Evolutionary conservation across 2,888 invertebrate genomes (phyloP).

Genomic region (Galeruca laticollis): DNA sequence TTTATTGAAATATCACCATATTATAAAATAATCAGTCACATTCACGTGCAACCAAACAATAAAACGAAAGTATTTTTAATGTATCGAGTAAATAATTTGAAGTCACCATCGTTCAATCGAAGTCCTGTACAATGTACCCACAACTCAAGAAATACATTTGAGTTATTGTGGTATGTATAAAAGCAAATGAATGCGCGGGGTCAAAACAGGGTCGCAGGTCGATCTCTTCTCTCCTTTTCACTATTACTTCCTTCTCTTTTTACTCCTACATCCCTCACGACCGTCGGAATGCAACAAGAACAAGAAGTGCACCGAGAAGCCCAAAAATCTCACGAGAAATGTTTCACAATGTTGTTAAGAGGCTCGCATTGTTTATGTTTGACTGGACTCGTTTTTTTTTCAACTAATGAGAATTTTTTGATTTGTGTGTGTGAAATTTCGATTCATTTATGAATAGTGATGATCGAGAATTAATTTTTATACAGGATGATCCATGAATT

Average conservation of each 20-base stretch:
- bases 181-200: constrained; percentile 43
- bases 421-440: constrained; percentile 23
- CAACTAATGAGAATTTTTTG: constrained; percentile 19
- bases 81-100: not conserved
- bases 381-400: constrained; percentile 11
- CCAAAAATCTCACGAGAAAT: constrained; percentile 36
- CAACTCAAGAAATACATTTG: constrained; percentile 34
- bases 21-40: too few relatives aligned
- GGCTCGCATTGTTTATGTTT: constrained; percentile 16
- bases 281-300: constrained; percentile 33
- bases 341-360: constrained; percentile 9
- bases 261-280: constrained; percentile 38
- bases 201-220: constrained; percentile 49
- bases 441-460: not conserved
- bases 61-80: not conserved
- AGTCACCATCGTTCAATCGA: constrained; percentile 13
- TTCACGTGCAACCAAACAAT: not conserved
- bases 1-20: too few relatives aligned
- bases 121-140: constrained; percentile 15
- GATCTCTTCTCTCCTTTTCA: constrained; percentile 23
- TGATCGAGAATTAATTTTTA: not conserved
- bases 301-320: constrained; percentile 14
- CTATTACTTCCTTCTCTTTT: constrained; percentile 15
- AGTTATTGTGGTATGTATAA: constrained; percentile 44
- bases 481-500: not conserved